Evolutionary conservation across 30 jellyfish, hydroid and myxozoan genomes (phyloP).

Genomic region (Cassiopea andromeda): DNA sequence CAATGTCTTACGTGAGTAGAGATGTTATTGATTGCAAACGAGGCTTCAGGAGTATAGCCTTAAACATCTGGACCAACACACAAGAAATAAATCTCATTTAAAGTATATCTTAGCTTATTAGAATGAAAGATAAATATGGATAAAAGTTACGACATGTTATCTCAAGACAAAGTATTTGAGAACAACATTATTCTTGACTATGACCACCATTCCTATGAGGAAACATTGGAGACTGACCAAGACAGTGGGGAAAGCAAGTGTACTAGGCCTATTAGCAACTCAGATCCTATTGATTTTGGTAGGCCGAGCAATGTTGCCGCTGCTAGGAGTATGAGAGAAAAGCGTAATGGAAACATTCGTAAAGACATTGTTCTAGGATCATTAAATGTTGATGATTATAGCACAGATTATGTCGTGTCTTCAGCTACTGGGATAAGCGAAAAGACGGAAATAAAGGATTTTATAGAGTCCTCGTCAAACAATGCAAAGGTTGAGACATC

Average conservation of each 20-base stretch:
- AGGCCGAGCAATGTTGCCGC: not conserved
- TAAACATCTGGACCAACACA: not conserved
- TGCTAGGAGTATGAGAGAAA: not conserved
- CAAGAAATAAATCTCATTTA: not conserved
- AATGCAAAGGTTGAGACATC: not conserved
- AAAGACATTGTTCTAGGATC: conserved; percentile 17
- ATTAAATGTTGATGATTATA: conserved; percentile 5
- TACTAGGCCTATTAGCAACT: not conserved
- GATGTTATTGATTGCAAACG: not conserved
- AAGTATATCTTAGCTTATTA: not conserved
- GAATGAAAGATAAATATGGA: conserved; percentile 26
- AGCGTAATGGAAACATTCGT: not conserved
- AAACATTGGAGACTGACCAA: not conserved
- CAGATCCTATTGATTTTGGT: not conserved
- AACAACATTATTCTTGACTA: conserved; percentile 53
- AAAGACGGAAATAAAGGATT: not conserved
- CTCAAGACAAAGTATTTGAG: conserved; percentile 47
- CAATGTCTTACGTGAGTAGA: not conserved
- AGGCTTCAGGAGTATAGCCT: not conserved
- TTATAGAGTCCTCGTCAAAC: not conserved
- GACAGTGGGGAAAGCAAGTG: conserved; percentile 4
- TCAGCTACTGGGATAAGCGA: not conserved
- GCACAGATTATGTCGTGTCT: not conserved
- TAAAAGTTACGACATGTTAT: conserved; percentile 8
- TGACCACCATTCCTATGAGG: conserved; percentile 25